Base-by-base conservation (phyloP, 64 coral and sea anemone genomes). In the Catalaphyllia jardinei region DNA sequence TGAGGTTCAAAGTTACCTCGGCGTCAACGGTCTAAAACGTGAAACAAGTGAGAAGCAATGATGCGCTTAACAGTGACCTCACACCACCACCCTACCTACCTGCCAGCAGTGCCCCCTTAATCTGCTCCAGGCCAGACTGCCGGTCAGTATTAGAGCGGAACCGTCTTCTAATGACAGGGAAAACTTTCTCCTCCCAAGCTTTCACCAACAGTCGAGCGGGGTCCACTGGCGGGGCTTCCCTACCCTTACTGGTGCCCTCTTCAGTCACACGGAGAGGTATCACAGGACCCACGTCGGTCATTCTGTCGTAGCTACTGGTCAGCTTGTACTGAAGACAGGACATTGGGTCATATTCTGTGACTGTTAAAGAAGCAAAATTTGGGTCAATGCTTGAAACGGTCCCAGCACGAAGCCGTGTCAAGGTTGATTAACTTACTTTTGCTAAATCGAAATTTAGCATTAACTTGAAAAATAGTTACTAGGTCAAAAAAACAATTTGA, bases 111-210 rank as follows among this genome's bases (percentile, higher is more conserved):
- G 97, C 97, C 14, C 97, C 97, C 31, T 91, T 78, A 52, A 99
- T 99, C 67, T 99, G 97, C 8, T 99, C 97, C 29, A 99, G 85
- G 29, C 97, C 97, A 0, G 97, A 99, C 52, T 86, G 76, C 62
- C 97, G 90, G 78, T 99, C 97, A 0, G 91, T 49, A 60, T 99
- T 91, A 33, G 89, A 95, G 29, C 97, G 94, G 74, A 99, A 99
- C 61, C 97, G 74, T 86, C 97, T 67, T 49, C 97, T 92, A 25
- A 99, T 99, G 25, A 95, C 88, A 1, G 97, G 97, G 88, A 99
- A 99, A 16, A 99, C 97, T 33, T 86, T 90, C 4, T 95, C 91
- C 79, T 99, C 97, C 97, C 97, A 99, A 77, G 97, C 90, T 73
- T 95, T 99, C 13, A 99, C 88, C 0, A 99, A 86, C 51, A 99